Percentiles rank a stretch among this genome's conserved stretches.
phyloP scores from a whole-genome alignment of 2,113 vertebrate genomes.

The Pseudolaguvia tuberculata region DNA sequence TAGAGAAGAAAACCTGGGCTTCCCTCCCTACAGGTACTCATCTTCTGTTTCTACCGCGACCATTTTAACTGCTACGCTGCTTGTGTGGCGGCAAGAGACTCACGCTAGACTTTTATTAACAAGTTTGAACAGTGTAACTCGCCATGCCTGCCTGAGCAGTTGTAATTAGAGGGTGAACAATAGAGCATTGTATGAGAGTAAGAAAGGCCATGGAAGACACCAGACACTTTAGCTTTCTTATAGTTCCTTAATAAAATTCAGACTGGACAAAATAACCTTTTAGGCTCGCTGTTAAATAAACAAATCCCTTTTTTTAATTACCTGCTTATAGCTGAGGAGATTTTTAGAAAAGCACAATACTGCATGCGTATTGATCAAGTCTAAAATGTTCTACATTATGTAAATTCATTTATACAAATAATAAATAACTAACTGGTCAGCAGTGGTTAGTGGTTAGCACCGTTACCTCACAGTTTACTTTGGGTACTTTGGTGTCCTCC shows the following conservation, averaged over 20 bases:
- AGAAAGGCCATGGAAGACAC: constrained; percentile 33
- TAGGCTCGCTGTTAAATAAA: background rate
- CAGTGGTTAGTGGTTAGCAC: background rate
- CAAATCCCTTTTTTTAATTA: no score
- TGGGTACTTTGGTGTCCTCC: no score
- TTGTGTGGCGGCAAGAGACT: constrained; percentile 63
- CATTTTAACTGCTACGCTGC: constrained; percentile 53
- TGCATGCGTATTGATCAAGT: background rate
- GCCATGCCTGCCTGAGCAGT: constrained; percentile 65
- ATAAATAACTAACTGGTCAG: no score
- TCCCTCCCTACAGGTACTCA: constrained; percentile 50
- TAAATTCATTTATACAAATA: background rate
- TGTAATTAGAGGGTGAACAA: constrained; percentile 59
- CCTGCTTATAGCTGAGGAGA: background rate
- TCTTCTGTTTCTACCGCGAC: constrained; percentile 77
- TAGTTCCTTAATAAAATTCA: constrained; percentile 60
- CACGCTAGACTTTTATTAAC: constrained; percentile 63
- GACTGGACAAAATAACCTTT: constrained; percentile 49
- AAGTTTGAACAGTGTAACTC: constrained; percentile 58
- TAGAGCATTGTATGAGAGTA: constrained; percentile 56
- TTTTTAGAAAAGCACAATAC: background rate
- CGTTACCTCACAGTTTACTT: no score
- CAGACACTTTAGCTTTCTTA: constrained; percentile 45
- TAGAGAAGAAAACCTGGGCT: constrained; percentile 38
- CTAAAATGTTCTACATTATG: background rate